phyloP scores from a whole-genome alignment of 2,113 vertebrate species.

The Microtus pennsylvanicus region DNA sequence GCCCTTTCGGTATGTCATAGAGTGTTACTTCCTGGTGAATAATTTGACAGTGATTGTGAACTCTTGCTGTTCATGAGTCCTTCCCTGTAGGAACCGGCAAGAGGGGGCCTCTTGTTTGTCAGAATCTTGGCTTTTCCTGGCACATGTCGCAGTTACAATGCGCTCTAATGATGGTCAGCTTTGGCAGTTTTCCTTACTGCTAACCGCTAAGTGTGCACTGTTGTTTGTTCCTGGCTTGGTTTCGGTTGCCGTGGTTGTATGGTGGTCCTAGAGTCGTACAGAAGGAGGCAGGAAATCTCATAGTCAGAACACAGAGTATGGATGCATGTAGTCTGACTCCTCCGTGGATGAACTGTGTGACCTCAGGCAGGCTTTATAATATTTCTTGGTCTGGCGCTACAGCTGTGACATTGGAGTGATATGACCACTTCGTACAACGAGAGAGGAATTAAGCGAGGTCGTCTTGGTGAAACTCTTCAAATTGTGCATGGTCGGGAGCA shows the following conservation, averaged over 20 bases:
- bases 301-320: not conserved
- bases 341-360: not conserved
- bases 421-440: not conserved
- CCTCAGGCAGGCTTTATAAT: not conserved
- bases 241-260: not conserved
- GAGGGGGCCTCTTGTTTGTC: not conserved
- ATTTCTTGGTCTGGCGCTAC: not conserved
- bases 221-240: not conserved
- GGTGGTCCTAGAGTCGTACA: not conserved
- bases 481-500: not conserved
- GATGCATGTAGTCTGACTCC: not conserved
- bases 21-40: not conserved
- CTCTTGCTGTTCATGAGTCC: not conserved
- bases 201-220: not conserved
- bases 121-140: constrained; percentile 39
- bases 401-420: not conserved
- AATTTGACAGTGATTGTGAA: not conserved
- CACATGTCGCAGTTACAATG: not conserved
- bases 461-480: not conserved
- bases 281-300: not conserved
- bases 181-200: not conserved
- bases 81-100: not conserved
- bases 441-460: not conserved
- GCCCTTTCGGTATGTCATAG: not conserved
- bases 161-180: not conserved